Base-by-base conservation (phyloP, 2,113 vertebrate species). In the Emydura subglobosa region DNA sequence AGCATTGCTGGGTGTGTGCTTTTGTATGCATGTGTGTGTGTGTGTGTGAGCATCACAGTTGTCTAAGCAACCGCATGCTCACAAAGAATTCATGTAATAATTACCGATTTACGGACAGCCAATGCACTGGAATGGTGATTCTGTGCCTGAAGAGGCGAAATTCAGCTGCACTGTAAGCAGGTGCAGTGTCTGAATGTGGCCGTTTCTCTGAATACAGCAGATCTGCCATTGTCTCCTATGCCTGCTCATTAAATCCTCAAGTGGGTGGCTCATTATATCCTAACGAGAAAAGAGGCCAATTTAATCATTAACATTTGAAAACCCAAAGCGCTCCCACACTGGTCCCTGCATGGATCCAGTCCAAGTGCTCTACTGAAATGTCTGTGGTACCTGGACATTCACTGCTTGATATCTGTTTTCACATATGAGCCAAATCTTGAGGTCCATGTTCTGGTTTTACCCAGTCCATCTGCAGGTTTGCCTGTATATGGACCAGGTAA, bases 101-200 rank as follows among this genome's bases (percentile, higher is more conserved):
- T 96, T 96, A 96, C 96, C 96, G 94, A 86, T 97, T 96, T 96
- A 96, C 83, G 93, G 93, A 57, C 95, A 93, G 86, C 65, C 4
- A 4, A 82, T 79, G 84, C 57, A 16, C 86, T 22, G 65, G 90
- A 5, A 5, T 14, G 81, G 95, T 94, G 96, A 95, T 59, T 29
- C n/a, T 80, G 2, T 57, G 89, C 96, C 88, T 42, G 47, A 55
- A 0, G 47, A 87, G 59, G 79, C 90, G 83, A 84, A 92, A 2
- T 89, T 96, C 92, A 93, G 89, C 94, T 68, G 53, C 92, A 82
- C 3, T 24, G 31, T 39, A 39, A 72, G 21, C 29, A n/a, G 53
- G 78, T 24, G 34, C 54, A 50, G 10, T 1, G 0, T 34, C 94
- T 79, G 91, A 86, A 89, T 82, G 76, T 85, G 91, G 88, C 95